phyloP scores from a whole-genome alignment of 2,888 invertebrate genomes.

The Brachypterus glaber region DNA sequence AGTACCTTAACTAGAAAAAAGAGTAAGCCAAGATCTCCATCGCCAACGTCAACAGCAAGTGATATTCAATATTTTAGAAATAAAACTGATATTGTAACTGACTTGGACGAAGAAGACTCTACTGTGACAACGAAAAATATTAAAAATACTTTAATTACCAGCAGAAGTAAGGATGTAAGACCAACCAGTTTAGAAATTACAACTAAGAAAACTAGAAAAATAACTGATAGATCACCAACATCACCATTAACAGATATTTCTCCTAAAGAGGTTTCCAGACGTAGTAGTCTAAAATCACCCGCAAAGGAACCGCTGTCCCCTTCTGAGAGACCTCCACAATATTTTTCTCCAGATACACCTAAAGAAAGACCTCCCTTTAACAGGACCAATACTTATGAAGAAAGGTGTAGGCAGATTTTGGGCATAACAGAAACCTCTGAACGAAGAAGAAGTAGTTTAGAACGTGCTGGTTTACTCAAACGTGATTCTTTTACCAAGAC shows the following conservation, averaged over 20 bases:
- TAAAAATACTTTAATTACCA: slow-evolving; percentile 12
- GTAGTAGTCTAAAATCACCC: slow-evolving; percentile 40
- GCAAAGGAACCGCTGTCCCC: slow-evolving; percentile 42
- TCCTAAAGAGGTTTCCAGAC: slow-evolving; percentile 33
- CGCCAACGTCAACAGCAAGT: slow-evolving; percentile 38
- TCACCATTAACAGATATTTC: slow-evolving; percentile 26
- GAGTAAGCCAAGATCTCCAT: slow-evolving; percentile 28
- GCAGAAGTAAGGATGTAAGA: slow-evolving; percentile 18
- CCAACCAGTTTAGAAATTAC: slow-evolving; percentile 27
- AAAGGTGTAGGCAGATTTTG: slow-evolving; percentile 59
- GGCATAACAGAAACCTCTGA: slow-evolving; percentile 47
- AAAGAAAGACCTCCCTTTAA: slow-evolving; percentile 48
- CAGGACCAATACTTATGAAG: slow-evolving; percentile 63
- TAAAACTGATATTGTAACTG: slow-evolving; percentile 29
- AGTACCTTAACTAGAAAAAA: slow-evolving; percentile 28
- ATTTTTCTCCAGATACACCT: slow-evolving; percentile 31
- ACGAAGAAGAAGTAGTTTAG: slow-evolving; percentile 24
- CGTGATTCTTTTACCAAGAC: slow-evolving; percentile 19
- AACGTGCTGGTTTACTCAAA: slow-evolving; percentile 15
- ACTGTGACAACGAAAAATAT: slow-evolving; percentile 16
- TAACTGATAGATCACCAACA: slow-evolving; percentile 33
- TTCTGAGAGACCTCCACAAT: slow-evolving; percentile 38
- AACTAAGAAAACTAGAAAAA: slow-evolving; percentile 26
- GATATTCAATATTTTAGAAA: slow-evolving; percentile 42
- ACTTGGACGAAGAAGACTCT: slow-evolving; percentile 32